Percentiles rank a stretch among this genome's conserved stretches.
These are phyloP conservation scores for Halocynthia roretzi DNA, from an alignment of 23 tunicate genomes.

Conservation along the genomic window DNA sequence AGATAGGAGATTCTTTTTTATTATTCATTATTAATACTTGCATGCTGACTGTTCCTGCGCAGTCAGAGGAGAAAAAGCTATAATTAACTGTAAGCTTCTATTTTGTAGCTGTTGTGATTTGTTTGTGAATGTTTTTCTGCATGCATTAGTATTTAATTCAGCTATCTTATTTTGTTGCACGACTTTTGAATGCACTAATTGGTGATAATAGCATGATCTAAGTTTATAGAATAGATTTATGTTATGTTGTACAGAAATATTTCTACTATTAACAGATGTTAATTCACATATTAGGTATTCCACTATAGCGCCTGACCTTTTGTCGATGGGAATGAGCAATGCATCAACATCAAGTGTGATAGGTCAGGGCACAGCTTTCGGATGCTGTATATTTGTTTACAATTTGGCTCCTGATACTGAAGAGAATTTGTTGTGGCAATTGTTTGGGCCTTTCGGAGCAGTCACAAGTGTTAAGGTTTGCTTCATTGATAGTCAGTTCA, in stretches of 20 bases:
- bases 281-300: slow-evolving; percentile 41
- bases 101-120: background rate
- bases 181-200: too few species aligned
- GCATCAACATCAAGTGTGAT: slow-evolving; percentile 33
- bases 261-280: too few species aligned
- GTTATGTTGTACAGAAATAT: too few species aligned
- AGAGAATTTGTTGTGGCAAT: slow-evolving; percentile 84
- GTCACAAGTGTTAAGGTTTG: slow-evolving; percentile 85
- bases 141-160: too few species aligned
- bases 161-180: too few species aligned
- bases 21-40: slow-evolving; percentile 22
- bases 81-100: background rate
- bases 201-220: too few species aligned
- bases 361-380: slow-evolving; percentile 40
- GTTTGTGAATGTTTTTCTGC: too few species aligned
- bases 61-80: slow-evolving; percentile 15
- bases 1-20: background rate
- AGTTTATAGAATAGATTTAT: too few species aligned
- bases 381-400: slow-evolving; percentile 92
- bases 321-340: slow-evolving; percentile 46
- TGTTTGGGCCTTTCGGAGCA: slow-evolving; percentile 97
- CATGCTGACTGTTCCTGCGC: slow-evolving; percentile 25
- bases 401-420: slow-evolving; percentile 89
- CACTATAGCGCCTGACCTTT: slow-evolving; percentile 52
- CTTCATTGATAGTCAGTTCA: background rate